phyloP scores from a whole-genome alignment of 1,140 invertebrate genomes.

The Zaprionus ghesquierei region DNA sequence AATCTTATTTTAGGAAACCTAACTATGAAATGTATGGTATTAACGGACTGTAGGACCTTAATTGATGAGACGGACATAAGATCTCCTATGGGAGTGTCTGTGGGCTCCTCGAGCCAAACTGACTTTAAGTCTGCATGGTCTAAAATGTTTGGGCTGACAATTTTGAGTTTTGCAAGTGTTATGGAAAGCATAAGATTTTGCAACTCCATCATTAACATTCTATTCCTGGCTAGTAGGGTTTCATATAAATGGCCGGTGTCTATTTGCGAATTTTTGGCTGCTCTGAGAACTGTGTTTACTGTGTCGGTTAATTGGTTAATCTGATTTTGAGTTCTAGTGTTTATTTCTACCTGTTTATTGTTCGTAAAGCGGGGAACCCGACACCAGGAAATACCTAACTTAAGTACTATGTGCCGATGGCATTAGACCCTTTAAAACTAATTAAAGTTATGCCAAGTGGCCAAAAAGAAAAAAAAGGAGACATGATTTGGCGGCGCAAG shows the following conservation, averaged over 20 bases:
- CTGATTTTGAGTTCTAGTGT: constrained; percentile 2
- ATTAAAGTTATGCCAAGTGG: constrained; percentile 11
- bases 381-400: constrained; percentile 11
- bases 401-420: constrained; percentile 6
- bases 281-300: neutral
- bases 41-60: too few relatives aligned
- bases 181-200: constrained; percentile 28
- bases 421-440: neutral
- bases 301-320: constrained; percentile 6
- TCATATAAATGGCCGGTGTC: too few relatives aligned
- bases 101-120: constrained; percentile 37
- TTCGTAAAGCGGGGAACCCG: neutral
- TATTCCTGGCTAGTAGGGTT: constrained; percentile 20
- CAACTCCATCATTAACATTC: too few relatives aligned
- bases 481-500: neutral
- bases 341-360: constrained; percentile 2
- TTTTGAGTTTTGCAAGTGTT: constrained; percentile 18
- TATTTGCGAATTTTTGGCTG: too few relatives aligned
- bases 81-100: constrained; percentile 23
- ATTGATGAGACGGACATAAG: too few relatives aligned
- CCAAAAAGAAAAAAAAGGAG: neutral
- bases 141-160: constrained; percentile 30
- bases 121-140: constrained; percentile 24
- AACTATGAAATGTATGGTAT: constrained; percentile 12
- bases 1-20: constrained; percentile 17